These are phyloP conservation scores for Acleris sparsana DNA, from an alignment of 2,888 invertebrate species.

Conservation along the genomic window DNA sequence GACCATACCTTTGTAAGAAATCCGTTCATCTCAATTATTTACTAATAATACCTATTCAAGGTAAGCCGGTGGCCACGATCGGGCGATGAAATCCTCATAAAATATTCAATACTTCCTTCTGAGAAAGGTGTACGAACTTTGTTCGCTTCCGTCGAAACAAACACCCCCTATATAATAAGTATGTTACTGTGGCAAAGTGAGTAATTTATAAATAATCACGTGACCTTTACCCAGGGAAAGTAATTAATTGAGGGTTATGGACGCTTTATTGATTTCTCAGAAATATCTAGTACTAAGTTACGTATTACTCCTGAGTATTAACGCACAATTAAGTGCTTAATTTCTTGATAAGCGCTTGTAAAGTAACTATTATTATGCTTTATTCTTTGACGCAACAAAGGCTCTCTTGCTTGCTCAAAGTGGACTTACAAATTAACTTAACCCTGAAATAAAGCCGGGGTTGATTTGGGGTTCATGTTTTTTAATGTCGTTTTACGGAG, in stretches of 20 bases:
- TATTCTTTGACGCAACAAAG: too few relatives aligned
- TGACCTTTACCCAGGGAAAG: background rate
- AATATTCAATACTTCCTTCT: constrained; percentile 31
- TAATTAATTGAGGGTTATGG: background rate
- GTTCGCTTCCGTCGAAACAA: constrained; percentile 3
- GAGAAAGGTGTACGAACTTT: constrained; percentile 35
- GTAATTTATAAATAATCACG: background rate
- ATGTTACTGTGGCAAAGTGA: constrained; percentile 2
- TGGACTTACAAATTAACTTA: too few relatives aligned
- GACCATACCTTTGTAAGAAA: background rate
- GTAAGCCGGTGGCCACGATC: background rate
- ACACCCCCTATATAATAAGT: background rate
- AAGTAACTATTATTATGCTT: too few relatives aligned
- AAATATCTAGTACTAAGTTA: background rate
- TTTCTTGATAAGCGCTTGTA: too few relatives aligned
- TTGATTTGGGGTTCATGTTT: too few relatives aligned
- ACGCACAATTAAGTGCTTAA: too few relatives aligned
- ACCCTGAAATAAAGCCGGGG: too few relatives aligned
- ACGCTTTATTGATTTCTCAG: background rate
- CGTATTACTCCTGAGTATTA: too few relatives aligned
- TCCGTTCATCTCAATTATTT: too few relatives aligned
- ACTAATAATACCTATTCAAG: background rate
- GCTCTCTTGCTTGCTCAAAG: too few relatives aligned
- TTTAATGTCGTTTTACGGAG: too few relatives aligned
- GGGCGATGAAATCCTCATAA: constrained; percentile 26